Base-by-base conservation (phyloP, 2,888 invertebrate genomes). In the Ochropleura plecta region DNA sequence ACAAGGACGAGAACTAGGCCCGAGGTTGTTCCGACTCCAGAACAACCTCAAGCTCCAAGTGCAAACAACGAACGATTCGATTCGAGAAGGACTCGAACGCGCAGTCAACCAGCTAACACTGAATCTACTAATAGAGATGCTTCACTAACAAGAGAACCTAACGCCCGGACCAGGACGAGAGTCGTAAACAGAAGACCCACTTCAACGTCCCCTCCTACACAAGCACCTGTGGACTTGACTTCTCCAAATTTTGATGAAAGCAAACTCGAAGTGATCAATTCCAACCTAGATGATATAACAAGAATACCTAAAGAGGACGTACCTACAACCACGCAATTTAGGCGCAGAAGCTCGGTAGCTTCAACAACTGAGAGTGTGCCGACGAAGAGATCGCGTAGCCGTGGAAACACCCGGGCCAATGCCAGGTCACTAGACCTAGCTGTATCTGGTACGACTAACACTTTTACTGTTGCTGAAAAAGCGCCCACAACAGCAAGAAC, bases 81-180 rank as follows among this genome's bases (percentile, higher is more conserved):
- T 89, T 93, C 94, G 44, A 93, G 94, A 92, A 95, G 92, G 88
- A 93, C 93, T 88, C 93, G 96, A 88, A 91, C 94, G 70, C 94
- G 95, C 57, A 93, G 90, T 81, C 93, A 92, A 88, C 88, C 91
- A 86, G 80, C 84, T 69, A 84, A 86, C 81, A 88, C 85, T 78
- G 91, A 90, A 82, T 88, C 90, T 74, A 84, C 91, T 75, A 86
- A 80, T 73, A 90, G 88, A 30, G 83, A 84, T 70, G 69, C 73
- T 73, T 87, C 89, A 80, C 78, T 88, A 67, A 90, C 81, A 67
- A 92, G 88, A 88, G 93, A 93, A n/a, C 90, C 84, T 64, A 86
- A 85, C 20, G 80, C 84, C 72, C 92, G 93, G 74, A 92, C 88
- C 78, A 92, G 94, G 89, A 83, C 90, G 55, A 91, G 95, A 79